phyloP scores from a whole-genome alignment of 2,797 vertebrate species.

The Acridotheres tristis region DNA sequence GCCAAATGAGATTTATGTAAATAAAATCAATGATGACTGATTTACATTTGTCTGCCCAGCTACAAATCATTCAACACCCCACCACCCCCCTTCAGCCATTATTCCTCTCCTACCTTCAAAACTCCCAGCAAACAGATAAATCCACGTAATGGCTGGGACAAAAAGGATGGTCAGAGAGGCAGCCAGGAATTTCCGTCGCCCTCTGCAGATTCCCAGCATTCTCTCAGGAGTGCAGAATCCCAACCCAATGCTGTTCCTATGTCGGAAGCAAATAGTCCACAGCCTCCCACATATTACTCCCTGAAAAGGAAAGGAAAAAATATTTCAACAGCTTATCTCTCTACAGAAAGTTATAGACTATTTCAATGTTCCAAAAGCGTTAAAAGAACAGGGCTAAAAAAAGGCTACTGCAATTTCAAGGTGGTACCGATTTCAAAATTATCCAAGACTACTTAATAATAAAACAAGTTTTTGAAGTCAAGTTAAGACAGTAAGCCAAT shows the following conservation, averaged over 20 bases:
- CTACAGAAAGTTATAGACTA: neutral
- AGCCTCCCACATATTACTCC: slow-evolving; percentile 86
- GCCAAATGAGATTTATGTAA: neutral
- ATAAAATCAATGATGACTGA: neutral
- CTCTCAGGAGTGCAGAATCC: slow-evolving; percentile 80
- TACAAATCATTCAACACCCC: neutral
- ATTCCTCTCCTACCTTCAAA: slow-evolving; percentile 86
- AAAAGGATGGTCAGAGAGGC: slow-evolving; percentile 92
- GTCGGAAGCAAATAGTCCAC: slow-evolving; percentile 81
- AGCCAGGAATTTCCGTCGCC: slow-evolving; percentile 97
- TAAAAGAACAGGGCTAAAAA: neutral
- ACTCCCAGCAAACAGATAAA: slow-evolving; percentile 92
- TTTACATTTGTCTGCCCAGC: neutral
- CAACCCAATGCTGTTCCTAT: slow-evolving; percentile 82
- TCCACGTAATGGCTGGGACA: slow-evolving; percentile 96
- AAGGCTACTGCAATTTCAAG: neutral
- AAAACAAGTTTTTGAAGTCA: neutral
- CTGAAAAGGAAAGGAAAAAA: slow-evolving; percentile 63
- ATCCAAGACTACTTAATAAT: neutral
- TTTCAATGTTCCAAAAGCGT: neutral
- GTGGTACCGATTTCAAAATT: neutral
- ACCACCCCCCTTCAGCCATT: neutral
- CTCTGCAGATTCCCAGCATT: slow-evolving; percentile 99
- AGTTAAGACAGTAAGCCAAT: neutral
- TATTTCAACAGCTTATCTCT: neutral